Evolutionary conservation across 1,140 invertebrate species (phyloP), one percentile per base, ranked within the genome.

Genomic region (Rhopalosiphum maidis): DNA sequence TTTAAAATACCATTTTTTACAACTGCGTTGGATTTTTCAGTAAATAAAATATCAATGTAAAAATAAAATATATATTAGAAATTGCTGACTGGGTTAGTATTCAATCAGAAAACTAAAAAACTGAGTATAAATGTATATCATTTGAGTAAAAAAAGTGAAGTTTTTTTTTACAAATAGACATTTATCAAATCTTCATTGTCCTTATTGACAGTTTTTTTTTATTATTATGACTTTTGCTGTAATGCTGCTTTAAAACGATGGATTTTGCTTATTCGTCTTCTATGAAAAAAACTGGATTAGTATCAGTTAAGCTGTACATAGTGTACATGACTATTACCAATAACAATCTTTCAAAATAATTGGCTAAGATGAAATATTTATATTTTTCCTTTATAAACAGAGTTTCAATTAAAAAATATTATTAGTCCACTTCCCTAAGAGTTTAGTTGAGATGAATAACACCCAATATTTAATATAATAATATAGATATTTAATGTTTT

Each of bases 131-230:
- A 35, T 35, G 2, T 35, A 82, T 7, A 82, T 82, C n/a, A 82
- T 82, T 35, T 37, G n/a, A 82, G 55, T 60, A 60, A 60, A 60
- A 60, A 77, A 77, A n/a, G 4, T n/a, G 48, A n/a, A n/a, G 7
- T 22, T 83, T 83, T 83, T 8, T 83, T 37, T 83, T 37, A 83
- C n/a, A 37, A 37, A 83, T 37, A 83, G 35, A 83, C 77, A 83
- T 83, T 83, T 37, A 37, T 83, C 77, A 83, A 37, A 37, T 83
- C 18, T 83, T 83, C 77, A 83, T 83, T 83, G 77, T 83, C 35
- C 21, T 37, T 83, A 37, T 23, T 83, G 77, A 83, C 77, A 83
- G 77, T 83, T 35, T n/a, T 22, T 83, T 83, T 2, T 83, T 83
- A 37, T 23, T 83, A 37, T 83, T 83, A 83, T 37, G 77, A 37